Conservation (phyloP, 2,888 invertebrate genomes). For the Heteropelma amictum region DNA sequence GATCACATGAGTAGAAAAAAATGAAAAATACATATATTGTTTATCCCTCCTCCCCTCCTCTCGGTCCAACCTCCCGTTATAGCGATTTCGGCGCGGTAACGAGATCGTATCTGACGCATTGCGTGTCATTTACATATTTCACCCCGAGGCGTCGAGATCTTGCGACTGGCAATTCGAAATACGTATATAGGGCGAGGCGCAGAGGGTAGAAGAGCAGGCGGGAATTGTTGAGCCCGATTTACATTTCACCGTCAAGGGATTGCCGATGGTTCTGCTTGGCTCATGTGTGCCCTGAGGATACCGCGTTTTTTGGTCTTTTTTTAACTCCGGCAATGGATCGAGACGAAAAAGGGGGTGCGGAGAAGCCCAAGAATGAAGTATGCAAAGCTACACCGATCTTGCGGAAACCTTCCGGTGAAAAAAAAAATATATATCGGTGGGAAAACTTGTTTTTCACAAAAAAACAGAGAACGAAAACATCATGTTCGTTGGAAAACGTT, state of each 20-base stretch:
- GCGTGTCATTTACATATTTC: slow-evolving; percentile 75
- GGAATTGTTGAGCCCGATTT: slow-evolving; percentile 62
- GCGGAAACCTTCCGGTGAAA: slow-evolving; percentile 39
- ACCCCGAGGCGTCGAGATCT: slow-evolving; percentile 68
- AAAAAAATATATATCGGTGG: background rate
- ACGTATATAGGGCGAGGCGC: slow-evolving; percentile 55
- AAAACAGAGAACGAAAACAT: background rate
- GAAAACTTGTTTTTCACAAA: background rate
- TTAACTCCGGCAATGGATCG: slow-evolving; percentile 11
- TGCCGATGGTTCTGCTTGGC: slow-evolving; percentile 11
- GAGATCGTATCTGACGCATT: slow-evolving; percentile 70
- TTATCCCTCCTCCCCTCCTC: too few relatives aligned
- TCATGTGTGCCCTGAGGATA: slow-evolving; percentile 52
- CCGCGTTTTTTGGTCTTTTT: slow-evolving; percentile 36
- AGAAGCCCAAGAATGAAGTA: background rate
- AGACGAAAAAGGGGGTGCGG: background rate
- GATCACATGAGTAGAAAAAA: too few relatives aligned
- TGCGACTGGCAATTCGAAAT: slow-evolving; percentile 64
- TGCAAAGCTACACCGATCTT: slow-evolving; percentile 42
- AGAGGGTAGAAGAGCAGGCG: background rate
- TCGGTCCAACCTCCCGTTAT: slow-evolving; percentile 30
- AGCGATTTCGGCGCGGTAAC: slow-evolving; percentile 62
- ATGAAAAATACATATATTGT: too few relatives aligned
- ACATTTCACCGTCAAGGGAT: slow-evolving; percentile 63
- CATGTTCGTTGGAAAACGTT: background rate